Conservation (phyloP, 2,113 vertebrate genomes). For the Paramormyrops kingsleyae region DNA sequence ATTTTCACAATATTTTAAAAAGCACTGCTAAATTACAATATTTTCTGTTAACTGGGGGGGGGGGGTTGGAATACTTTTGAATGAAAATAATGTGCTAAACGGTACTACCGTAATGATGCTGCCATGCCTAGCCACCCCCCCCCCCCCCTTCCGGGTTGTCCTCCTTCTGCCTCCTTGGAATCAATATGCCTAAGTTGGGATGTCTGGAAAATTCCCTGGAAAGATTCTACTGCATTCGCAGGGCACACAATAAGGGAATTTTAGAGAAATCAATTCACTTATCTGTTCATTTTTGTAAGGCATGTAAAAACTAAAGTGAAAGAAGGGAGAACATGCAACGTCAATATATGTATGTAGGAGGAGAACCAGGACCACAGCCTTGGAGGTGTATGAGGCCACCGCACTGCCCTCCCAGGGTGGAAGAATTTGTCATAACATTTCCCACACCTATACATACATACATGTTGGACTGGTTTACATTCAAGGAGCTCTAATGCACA, state of each 20-base stretch:
- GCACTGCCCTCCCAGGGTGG: neutral
- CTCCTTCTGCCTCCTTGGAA: neutral
- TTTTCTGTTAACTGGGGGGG: neutral
- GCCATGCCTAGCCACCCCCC: neutral
- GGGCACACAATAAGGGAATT: neutral
- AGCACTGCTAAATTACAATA: neutral
- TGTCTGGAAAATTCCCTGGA: neutral
- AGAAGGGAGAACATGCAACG: neutral
- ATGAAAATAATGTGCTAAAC: neutral
- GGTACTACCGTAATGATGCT: neutral
- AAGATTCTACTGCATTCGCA: neutral
- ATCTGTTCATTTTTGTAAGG: neutral
- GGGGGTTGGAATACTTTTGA: neutral
- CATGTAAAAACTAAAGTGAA: neutral
- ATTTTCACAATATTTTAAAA: too few relatives aligned
- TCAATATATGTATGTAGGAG: neutral
- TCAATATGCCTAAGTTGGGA: neutral
- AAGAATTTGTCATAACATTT: neutral
- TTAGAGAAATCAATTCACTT: neutral
- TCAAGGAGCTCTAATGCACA: neutral
- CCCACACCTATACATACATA: neutral
- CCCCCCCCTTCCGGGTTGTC: neutral
- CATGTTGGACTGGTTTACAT: neutral
- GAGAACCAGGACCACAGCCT: neutral
- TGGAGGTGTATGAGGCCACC: neutral